phyloP scores from a whole-genome alignment of 2,888 invertebrate species.

The Xanthia icteritia region DNA sequence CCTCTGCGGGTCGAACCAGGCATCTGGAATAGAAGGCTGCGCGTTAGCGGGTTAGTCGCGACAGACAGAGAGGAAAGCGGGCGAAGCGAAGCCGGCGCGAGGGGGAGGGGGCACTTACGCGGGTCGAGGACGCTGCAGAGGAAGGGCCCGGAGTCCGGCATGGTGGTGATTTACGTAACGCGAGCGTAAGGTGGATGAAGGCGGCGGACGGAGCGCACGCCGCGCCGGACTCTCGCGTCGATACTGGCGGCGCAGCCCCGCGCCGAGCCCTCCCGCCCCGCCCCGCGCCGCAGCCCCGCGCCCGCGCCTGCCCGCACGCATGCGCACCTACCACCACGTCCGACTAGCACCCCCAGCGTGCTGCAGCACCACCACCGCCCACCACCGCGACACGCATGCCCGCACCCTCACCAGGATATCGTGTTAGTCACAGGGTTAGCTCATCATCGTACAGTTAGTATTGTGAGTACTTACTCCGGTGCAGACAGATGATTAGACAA shows the following conservation, averaged over 20 bases:
- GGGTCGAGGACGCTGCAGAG: conserved; percentile 88
- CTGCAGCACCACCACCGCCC: conserved; percentile 56
- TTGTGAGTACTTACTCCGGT: conserved; percentile 13
- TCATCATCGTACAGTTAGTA: conserved; percentile 55
- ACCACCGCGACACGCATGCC: conserved; percentile 39
- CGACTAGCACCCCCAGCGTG: conserved; percentile 53
- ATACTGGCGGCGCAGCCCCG: conserved; percentile 86
- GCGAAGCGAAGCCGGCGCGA: conserved; percentile 78
- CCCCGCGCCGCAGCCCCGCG: conserved; percentile 64
- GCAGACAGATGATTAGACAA: conserved; percentile 33
- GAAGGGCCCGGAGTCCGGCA: conserved; percentile 88
- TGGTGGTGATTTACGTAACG: conserved; percentile 88
- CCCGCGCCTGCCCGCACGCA: conserved; percentile 64
- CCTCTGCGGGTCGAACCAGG: conserved; percentile 98
- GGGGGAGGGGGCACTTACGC: conserved; percentile 82
- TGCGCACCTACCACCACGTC: conserved; percentile 51
- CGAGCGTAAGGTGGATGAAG: conserved; percentile 72
- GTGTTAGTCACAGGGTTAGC: conserved; percentile 50
- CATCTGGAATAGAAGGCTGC: conserved; percentile 94
- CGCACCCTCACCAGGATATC: conserved; percentile 42
- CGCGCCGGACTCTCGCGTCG: conserved; percentile 91
- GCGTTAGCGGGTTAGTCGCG: conserved; percentile 90
- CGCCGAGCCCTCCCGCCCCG: conserved; percentile 72
- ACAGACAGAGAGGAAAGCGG: conserved; percentile 82
- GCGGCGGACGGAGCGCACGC: conserved; percentile 87